Base-by-base conservation (phyloP, 2,797 vertebrate species). In the Hafferia zeledoni region DNA sequence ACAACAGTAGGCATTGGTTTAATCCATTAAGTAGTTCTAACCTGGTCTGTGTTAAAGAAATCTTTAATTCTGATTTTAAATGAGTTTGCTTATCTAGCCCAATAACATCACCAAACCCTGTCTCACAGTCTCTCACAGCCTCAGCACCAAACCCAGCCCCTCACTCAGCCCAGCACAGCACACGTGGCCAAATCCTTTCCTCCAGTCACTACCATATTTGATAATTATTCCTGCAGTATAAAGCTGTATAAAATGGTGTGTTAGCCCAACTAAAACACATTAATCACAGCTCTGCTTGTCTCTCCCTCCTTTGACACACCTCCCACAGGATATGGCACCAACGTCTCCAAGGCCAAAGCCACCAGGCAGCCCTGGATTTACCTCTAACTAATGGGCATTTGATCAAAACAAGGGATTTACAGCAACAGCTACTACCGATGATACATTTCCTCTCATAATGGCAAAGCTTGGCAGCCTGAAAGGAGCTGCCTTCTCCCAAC, bases 161-260 rank as follows among this genome's bases (percentile, higher is more conserved):
- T 47, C 37, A 28, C 33, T 35, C 79, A 46, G 43, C 23, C 33
- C 43, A 37, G 10, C 49, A 4, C 2, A 63, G 59, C 59, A 52
- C 24, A 31, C 0, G 0, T 9, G 24, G 44, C n/a, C 23, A 65
- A 39, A 44, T 31, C 25, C 78, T 6, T 71, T 67, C 53, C 53
- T 33, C 1, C 2, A 63, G 33, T 22, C 37, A 22, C 61, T 55
- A 5, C 8, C 0, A 0, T 10, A 10, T 23, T 6, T 24, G 35
- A 24, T 16, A 59, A 59, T 17, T 53, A 52, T 19, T 88, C 12
- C 47, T 60, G 31, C 33, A 27, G 16, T 33, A n/a, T 2, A 41
- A 55, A 82, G 44, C 74, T 57, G 30, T n/a, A 17, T 1, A 27
- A 27, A 27, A 22, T 5, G 44, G 39, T 63, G 69, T 0, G 0